phyloP scores from a whole-genome alignment of 2,113 vertebrate genomes.

The Ranitomeya imitator region DNA sequence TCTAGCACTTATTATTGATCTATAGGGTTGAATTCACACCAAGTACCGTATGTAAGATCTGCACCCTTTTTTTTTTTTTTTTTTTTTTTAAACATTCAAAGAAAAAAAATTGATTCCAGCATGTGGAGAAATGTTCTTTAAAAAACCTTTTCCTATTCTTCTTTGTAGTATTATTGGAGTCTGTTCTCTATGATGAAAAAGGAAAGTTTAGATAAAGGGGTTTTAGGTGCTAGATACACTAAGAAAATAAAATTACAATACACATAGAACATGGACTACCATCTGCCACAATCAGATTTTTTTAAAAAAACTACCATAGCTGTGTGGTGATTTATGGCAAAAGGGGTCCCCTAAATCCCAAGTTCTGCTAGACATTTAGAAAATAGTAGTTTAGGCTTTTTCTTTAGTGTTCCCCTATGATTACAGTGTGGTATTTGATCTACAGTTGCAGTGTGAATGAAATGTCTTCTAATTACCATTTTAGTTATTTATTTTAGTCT shows the following conservation, averaged over 20 bases:
- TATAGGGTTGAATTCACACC: not conserved
- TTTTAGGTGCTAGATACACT: no score
- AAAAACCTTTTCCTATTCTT: no score
- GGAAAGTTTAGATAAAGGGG: no score
- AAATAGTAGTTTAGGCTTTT: not conserved
- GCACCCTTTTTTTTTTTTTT: not conserved
- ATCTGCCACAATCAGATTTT: not conserved
- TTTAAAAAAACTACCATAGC: not conserved
- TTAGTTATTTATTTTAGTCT: slow-evolving; percentile 31
- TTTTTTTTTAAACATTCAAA: not conserved
- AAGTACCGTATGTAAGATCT: not conserved
- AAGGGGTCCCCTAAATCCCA: not conserved
- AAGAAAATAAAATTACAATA: no score
- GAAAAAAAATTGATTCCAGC: not conserved
- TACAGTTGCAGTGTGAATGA: not conserved
- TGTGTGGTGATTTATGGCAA: no score
- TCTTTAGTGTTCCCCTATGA: not conserved
- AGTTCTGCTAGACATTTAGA: not conserved
- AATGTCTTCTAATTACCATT: not conserved
- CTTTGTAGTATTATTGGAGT: no score
- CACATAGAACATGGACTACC: no score
- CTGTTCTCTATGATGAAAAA: no score
- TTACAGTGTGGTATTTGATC: not conserved
- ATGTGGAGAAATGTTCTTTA: not conserved
- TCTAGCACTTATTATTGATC: not conserved